phyloP scores from a whole-genome alignment of 2,797 vertebrate species.

The Sebastes jordani region DNA sequence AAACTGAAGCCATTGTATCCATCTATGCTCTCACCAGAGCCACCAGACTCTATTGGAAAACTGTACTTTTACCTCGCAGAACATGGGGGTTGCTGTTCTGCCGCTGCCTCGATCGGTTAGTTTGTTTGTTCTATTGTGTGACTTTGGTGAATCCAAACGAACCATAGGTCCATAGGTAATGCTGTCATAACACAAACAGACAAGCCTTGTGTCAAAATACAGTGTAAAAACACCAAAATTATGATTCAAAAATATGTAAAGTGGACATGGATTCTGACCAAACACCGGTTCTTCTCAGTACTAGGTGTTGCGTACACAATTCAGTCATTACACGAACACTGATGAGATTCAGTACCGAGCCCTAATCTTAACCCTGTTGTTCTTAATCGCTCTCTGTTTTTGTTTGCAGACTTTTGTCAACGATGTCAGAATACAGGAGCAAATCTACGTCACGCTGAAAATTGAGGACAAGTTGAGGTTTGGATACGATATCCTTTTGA shows the following conservation, averaged over 20 bases:
- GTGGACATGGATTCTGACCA: neutral
- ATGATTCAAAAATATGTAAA: neutral
- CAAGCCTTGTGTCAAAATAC: neutral
- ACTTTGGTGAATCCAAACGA: no score
- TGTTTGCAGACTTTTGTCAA: constrained; percentile 94
- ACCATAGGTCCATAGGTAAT: neutral
- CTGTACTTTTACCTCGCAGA: no score
- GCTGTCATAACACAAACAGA: neutral
- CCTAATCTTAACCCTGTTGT: neutral
- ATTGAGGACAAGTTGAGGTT: constrained; percentile 96
- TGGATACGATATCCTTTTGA: constrained; percentile 98
- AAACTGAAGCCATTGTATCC: no score
- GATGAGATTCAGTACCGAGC: neutral
- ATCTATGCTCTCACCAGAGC: no score
- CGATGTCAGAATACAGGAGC: constrained; percentile 93
- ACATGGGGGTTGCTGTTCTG: no score
- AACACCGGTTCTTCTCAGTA: neutral
- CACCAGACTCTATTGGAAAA: no score
- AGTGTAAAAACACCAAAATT: neutral
- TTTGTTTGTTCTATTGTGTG: no score
- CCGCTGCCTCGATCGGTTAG: no score
- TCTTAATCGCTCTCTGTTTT: constrained; percentile 30
- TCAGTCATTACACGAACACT: neutral
- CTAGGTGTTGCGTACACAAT: neutral
- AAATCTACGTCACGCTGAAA: constrained; percentile 94